Conservation (phyloP, 2,797 vertebrate genomes). For the Ispidina picta region DNA sequence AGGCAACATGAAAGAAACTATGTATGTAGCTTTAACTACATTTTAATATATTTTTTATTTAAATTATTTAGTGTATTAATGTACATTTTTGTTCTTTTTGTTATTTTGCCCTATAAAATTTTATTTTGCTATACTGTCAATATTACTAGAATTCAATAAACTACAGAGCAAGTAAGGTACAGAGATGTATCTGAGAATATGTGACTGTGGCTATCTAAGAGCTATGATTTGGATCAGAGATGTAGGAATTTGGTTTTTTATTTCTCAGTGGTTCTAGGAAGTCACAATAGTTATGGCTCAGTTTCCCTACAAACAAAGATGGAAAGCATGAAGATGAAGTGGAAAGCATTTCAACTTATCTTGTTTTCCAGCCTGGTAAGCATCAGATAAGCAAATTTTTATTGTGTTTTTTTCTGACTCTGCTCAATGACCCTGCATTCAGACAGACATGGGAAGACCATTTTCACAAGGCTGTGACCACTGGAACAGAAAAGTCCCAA, state of each 20-base stretch:
- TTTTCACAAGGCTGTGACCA: background rate
- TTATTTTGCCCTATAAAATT: background rate
- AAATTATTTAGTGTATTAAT: background rate
- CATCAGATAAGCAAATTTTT: background rate
- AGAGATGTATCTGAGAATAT: background rate
- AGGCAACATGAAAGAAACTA: background rate
- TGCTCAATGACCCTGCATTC: background rate
- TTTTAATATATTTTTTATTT: background rate
- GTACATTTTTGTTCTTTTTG: background rate
- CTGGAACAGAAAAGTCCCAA: background rate
- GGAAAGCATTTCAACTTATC: background rate
- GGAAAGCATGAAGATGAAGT: background rate
- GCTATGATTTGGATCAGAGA: background rate
- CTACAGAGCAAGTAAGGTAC: background rate
- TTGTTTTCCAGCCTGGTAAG: background rate
- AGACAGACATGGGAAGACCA: background rate
- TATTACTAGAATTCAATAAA: background rate
- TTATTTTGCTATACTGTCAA: background rate
- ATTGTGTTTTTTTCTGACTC: background rate
- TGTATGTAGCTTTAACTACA: background rate
- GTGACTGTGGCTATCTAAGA: background rate
- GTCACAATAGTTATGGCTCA: background rate
- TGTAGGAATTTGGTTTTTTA: background rate
- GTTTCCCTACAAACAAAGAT: background rate
- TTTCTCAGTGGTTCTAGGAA: background rate